Evolutionary conservation across 2,888 invertebrate genomes (phyloP).

Genomic region (Polyommatus icarus): DNA sequence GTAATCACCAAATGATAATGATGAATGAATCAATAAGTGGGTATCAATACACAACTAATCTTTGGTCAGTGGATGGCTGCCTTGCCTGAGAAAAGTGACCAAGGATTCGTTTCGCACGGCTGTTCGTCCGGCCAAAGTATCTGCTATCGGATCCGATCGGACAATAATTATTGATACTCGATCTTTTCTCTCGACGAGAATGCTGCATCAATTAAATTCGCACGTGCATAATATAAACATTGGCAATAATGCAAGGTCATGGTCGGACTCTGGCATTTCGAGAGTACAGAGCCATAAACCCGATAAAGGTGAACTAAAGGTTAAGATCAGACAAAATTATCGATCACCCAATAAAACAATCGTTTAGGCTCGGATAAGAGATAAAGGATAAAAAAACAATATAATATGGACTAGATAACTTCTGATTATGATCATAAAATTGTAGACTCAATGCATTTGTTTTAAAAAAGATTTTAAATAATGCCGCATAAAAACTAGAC

Average conservation of each 20-base stretch:
- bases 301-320: constrained; percentile 15
- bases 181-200: not conserved
- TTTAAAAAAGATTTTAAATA: not conserved
- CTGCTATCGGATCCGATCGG: not conserved
- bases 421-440: not conserved
- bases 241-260: constrained; percentile 17
- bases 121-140: too few species aligned
- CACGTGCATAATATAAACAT: constrained; percentile 14
- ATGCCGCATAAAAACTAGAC: not conserved
- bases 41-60: too few species aligned
- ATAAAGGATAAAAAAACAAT: not conserved
- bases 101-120: too few species aligned
- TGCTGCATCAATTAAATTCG: not conserved
- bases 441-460: not conserved
- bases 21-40: too few species aligned
- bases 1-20: too few species aligned
- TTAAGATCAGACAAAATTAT: constrained; percentile 7
- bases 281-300: not conserved
- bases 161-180: not conserved
- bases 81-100: too few species aligned
- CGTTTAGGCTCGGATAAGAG: not conserved
- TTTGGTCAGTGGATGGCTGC: too few species aligned
- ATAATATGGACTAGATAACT: not conserved
- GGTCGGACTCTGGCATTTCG: constrained; percentile 14
- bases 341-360: not conserved